These are phyloP conservation scores for Sus scrofa DNA, from an alignment of 2,113 vertebrate species.

Conservation along the genomic window T2T-Sscrofa CM001155.3:6306001-6306500, in stretches of 20 bases:
- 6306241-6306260: no score
- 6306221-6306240: not conserved
- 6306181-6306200: not conserved
- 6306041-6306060: not conserved
- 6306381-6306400: not conserved
- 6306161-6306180: not conserved
- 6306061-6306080: not conserved
- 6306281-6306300: not conserved
- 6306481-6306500: not conserved
- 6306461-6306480: rapidly evolving
- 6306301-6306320: not conserved
- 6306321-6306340: not conserved
- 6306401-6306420: not conserved
- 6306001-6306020: not conserved
- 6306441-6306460: not conserved
- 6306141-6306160: not conserved
- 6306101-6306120: not conserved
- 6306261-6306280: not conserved
- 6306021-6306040: not conserved
- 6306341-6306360: not conserved
- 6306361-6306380: not conserved
- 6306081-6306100: not conserved
- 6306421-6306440: not conserved
- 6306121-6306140: not conserved
- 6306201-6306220: not conserved